Percentiles rank a stretch among this genome's conserved stretches.
Evolutionary conservation across 2,888 invertebrate genomes (phyloP).

Genomic region (Leucophora obtusa): DNA sequence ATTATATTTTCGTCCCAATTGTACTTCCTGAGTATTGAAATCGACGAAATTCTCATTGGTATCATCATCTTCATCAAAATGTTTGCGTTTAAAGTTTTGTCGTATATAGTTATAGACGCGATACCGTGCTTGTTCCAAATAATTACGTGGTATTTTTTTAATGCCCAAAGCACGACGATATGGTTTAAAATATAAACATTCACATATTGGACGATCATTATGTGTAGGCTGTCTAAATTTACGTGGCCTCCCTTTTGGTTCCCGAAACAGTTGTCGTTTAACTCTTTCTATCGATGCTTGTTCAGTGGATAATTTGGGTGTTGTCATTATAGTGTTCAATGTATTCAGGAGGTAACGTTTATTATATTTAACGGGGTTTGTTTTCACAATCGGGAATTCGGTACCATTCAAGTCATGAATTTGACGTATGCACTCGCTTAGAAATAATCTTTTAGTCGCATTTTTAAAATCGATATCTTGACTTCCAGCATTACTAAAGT

Average conservation of each 20-base stretch:
- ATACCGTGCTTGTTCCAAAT: no score
- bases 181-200: no score
- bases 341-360: constrained; percentile 65
- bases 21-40: constrained; percentile 53
- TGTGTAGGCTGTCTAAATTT: no score
- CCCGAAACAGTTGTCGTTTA: no score
- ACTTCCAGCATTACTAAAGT: no score
- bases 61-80: neutral
- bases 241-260: constrained; percentile 56
- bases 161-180: no score
- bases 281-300: constrained; percentile 64
- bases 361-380: constrained; percentile 47
- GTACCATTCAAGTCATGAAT: constrained; percentile 68
- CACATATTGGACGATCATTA: no score
- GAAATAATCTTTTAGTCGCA: no score
- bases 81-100: constrained; percentile 27
- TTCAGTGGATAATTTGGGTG: constrained; percentile 27
- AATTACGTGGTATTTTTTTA: no score
- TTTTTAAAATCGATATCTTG: no score
- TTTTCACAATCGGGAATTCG: constrained; percentile 63
- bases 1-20: constrained; percentile 59
- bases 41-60: neutral
- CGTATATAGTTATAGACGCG: constrained; percentile 6
- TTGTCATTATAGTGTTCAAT: no score
- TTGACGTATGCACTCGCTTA: constrained; percentile 70